Evolutionary conservation across 2,888 invertebrate genomes (phyloP), one percentile per base, ranked within the genome.

Genomic region (Teinopalpus imperialis): DNA sequence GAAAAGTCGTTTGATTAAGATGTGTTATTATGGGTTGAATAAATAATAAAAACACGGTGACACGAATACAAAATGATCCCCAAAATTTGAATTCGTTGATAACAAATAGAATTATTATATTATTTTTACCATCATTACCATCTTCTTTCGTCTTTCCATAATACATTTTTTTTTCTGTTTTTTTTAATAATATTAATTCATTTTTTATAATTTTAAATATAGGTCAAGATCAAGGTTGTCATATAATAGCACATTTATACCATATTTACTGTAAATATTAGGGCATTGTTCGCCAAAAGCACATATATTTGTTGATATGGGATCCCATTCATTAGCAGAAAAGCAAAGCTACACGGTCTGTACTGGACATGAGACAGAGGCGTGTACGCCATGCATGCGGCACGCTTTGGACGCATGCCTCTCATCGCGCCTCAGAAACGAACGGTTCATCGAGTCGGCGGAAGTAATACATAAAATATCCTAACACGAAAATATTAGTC

Each of bases 381-480:
- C 79, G 71, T 80, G 82, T 54, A 47, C 49, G 30, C 34, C 82
- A 81, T 73, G 72, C 59, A 41, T 31, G 31, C 16, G 12, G 39
- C 72, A 74, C 65, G 79, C 69, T 47, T 47, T 44, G 29, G 21
- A 47, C 67, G 63, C 66, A 63, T 63, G 53, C 53, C 13, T 12
- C 48, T 14, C 14, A 49, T 51, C 14, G 56, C 21, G 10, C 27
- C 13, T 12, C 12, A 12, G 13, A 24, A 5, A 18, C 23, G 23
- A 20, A 37, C 43, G 14, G 13, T 16, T 27, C 14, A 21, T 51
- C 54, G 49, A 43, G 20, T 36, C 52, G 42, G 45, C 58, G 63
- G 52, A 69, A 71, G 60, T 50, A 40, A 23, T 54, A 59, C 57
- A 59, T 66, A 64, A 64, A 59, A 55, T 59, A 57, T 58, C 59